Conservation (phyloP, 2,888 invertebrate species). For the Thereva unica region DNA sequence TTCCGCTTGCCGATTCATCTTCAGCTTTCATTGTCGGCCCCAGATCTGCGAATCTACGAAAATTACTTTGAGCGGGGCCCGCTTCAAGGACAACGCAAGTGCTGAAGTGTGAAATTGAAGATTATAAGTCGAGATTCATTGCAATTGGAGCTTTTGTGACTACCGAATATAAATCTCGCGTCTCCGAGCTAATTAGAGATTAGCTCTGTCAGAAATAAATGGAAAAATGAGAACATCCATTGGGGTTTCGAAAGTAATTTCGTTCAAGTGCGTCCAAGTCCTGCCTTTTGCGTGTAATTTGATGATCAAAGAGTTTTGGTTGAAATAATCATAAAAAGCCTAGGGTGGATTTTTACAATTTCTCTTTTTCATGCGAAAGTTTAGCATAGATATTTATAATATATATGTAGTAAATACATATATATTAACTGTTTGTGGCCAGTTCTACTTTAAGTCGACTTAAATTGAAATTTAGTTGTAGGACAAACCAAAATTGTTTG, state of each 20-base stretch:
- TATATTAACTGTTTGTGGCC: too few species aligned
- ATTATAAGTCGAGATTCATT: slow-evolving; percentile 34
- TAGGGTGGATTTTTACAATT: too few species aligned
- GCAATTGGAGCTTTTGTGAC: slow-evolving; percentile 27
- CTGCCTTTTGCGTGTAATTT: too few species aligned
- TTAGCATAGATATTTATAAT: too few species aligned
- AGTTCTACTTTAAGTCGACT: too few species aligned
- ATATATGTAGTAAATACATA: too few species aligned
- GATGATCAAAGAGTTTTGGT: too few species aligned
- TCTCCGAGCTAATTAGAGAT: slow-evolving; percentile 26
- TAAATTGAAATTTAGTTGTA: too few species aligned
- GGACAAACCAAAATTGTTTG: too few species aligned
- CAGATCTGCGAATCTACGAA: background rate
- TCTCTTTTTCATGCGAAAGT: too few species aligned
- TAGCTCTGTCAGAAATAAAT: slow-evolving; percentile 5
- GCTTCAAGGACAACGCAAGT: background rate
- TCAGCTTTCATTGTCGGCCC: slow-evolving; percentile 17
- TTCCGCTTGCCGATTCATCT: slow-evolving; percentile 4
- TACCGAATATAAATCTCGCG: slow-evolving; percentile 3
- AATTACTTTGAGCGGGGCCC: slow-evolving; percentile 3
- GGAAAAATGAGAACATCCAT: slow-evolving; percentile 1
- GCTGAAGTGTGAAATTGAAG: slow-evolving; percentile 35
- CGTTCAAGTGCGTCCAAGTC: too few species aligned
- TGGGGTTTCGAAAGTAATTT: background rate
- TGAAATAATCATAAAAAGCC: too few species aligned